Evolutionary conservation across 2,888 invertebrate species (phyloP), one percentile per base, ranked within the genome.

Genomic region (Callyntrura sp.): DNA sequence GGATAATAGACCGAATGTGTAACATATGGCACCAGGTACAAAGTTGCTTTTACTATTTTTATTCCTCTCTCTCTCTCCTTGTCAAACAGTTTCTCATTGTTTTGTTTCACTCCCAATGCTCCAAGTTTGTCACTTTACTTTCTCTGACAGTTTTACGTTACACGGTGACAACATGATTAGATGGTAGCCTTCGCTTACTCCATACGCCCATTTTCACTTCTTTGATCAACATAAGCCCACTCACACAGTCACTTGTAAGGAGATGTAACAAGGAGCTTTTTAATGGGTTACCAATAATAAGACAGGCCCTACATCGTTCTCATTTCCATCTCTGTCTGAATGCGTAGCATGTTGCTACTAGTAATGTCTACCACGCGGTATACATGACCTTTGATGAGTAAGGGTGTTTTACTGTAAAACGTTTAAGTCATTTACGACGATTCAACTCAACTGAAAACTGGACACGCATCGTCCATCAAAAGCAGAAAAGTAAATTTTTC

Each of bases 1-100:
- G 70, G 17, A 51, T 48, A 87, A 87, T 62, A 78, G 57, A 45
- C n/a, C 45, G 60, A 70, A 73, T 55, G 76, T 79, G 89, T 89
- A 89, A 89, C 89, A 89, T 89, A 89, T 84, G 89, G 89, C 89
- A 84, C 89, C 89, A 84, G 89, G 89, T 85, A 89, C 89, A 83
- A 73, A 17, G 43, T 65, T 35, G n/a, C 8, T 43, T 84, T 45
- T 55, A 25, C 35, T 79, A 2, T 43, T 62, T 0, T 20, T 20
- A 25, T 45, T 45, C 23, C 35, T 55, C 43, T 35, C 35, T 45
- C 43, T 28, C 25, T 57, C 28, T 55, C 20, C 9, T 23, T 20
- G 20, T 48, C 45, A 12, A n/a, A 45, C 8, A 76, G 76, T 76
- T 76, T 23, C 20, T 2, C 48, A 17, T 45, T 76, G 76, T 76